Evolutionary conservation across 2,888 invertebrate genomes (phyloP).

Genomic region (Calliopum simillimum): DNA sequence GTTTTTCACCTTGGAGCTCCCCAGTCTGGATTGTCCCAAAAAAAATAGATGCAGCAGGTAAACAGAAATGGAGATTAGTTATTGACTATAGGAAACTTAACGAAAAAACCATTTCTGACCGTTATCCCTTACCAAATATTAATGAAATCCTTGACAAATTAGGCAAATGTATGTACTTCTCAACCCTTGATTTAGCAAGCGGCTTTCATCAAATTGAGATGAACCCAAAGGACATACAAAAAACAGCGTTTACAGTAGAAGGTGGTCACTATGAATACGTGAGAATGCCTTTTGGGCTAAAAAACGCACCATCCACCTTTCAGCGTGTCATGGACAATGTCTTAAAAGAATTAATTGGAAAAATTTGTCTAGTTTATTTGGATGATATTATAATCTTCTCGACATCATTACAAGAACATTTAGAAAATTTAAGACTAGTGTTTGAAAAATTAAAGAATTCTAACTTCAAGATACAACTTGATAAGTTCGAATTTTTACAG

Average conservation of each 20-base stretch:
- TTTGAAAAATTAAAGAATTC: constrained; percentile 23
- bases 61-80: constrained; percentile 34
- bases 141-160: no score
- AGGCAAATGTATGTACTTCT: neutral
- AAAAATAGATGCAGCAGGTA: constrained; percentile 26
- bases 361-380: no score
- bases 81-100: constrained; percentile 35
- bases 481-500: constrained; percentile 50
- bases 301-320: constrained; percentile 17
- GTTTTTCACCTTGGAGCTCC: no score
- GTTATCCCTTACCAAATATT: constrained; percentile 30
- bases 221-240: neutral
- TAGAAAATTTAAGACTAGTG: constrained; percentile 50
- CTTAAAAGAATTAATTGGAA: constrained; percentile 5
- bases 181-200: constrained; percentile 10
- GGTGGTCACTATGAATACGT: constrained; percentile 48
- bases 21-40: constrained; percentile 35
- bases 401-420: constrained; percentile 35
- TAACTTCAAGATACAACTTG: constrained; percentile 49
- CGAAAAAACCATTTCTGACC: constrained; percentile 23
- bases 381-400: constrained; percentile 37
- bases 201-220: constrained; percentile 19
- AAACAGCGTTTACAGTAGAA: constrained; percentile 17
- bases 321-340: constrained; percentile 18
- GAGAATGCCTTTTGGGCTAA: constrained; percentile 45